Evolutionary conservation across 2,113 vertebrate genomes (phyloP).

Genomic region (Ctenomys sociabilis): DNA sequence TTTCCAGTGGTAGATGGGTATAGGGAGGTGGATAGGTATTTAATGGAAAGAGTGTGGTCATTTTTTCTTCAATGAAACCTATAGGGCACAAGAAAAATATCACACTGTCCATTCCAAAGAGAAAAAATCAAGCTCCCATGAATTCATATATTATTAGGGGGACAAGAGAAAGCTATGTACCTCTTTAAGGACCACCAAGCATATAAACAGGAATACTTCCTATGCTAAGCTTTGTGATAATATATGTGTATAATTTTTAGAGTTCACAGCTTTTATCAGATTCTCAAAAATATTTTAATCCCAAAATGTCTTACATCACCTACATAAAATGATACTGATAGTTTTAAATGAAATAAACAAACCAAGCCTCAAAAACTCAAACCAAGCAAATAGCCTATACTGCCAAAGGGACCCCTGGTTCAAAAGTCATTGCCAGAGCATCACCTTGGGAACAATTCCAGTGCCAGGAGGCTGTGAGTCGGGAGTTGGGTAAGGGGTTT

Average conservation of each 20-base stretch:
- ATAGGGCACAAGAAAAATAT: background rate
- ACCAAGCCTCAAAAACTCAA: background rate
- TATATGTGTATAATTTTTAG: background rate
- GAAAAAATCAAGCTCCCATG: background rate
- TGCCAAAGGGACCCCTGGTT: background rate
- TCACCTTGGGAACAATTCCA: background rate
- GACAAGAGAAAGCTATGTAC: background rate
- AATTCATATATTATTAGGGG: background rate
- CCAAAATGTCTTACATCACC: background rate
- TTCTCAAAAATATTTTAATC: background rate
- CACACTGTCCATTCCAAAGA: background rate
- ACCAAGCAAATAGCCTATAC: background rate
- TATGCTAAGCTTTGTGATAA: background rate
- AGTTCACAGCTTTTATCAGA: background rate
- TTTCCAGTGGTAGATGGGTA: background rate
- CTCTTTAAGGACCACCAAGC: background rate
- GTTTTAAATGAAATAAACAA: constrained; percentile 24
- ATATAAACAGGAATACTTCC: background rate
- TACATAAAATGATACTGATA: constrained; percentile 28
- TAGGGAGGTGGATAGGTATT: background rate
- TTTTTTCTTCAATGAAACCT: background rate
- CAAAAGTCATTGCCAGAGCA: background rate
- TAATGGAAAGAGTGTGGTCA: background rate
- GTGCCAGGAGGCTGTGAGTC: background rate
- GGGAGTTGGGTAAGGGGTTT: background rate